Evolutionary conservation across 2,888 invertebrate genomes (phyloP).

Genomic region (Drosophila prolongata): DNA sequence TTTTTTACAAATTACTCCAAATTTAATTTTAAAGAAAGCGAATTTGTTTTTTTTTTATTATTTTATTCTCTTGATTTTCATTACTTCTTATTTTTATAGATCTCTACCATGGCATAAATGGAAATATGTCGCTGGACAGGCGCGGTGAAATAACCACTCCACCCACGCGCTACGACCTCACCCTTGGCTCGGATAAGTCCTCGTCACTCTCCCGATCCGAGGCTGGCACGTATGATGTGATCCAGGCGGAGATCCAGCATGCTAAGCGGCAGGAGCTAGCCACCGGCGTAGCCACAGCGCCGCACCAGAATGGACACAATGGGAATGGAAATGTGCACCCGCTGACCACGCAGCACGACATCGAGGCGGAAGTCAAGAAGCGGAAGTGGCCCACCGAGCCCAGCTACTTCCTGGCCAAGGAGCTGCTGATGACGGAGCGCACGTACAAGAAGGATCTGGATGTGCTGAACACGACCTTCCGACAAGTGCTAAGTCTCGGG

Average conservation of each 20-base stretch:
- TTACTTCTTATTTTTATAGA: conserved; percentile 58
- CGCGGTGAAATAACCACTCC: conserved; percentile 80
- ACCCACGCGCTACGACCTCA: conserved; percentile 82
- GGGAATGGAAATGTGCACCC: conserved; percentile 44
- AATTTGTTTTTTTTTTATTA: conserved; percentile 11
- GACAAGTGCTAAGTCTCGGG: conserved; percentile 88
- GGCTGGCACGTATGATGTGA: conserved; percentile 84
- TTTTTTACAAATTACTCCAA: too few relatives aligned
- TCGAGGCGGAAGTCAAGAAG: conserved; percentile 82
- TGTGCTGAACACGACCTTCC: conserved; percentile 93
- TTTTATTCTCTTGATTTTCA: conserved; percentile 16
- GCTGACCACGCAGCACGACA: conserved; percentile 54
- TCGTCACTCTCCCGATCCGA: conserved; percentile 84
- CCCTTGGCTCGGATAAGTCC: conserved; percentile 84
- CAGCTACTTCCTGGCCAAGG: conserved; percentile 94
- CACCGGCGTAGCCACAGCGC: conserved; percentile 70
- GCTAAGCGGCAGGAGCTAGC: conserved; percentile 80
- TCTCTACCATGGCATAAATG: conserved; percentile 84
- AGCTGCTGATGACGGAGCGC: conserved; percentile 97
- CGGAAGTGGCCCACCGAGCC: conserved; percentile 88
- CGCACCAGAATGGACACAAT: conserved; percentile 73
- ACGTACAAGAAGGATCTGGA: conserved; percentile 98
- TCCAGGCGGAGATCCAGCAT: conserved; percentile 83
- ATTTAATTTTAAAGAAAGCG: too few relatives aligned
- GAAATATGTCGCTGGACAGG: conserved; percentile 84